Evolutionary conservation across 2,797 vertebrate species (phyloP).

Genomic region (Sparus aurata): DNA sequence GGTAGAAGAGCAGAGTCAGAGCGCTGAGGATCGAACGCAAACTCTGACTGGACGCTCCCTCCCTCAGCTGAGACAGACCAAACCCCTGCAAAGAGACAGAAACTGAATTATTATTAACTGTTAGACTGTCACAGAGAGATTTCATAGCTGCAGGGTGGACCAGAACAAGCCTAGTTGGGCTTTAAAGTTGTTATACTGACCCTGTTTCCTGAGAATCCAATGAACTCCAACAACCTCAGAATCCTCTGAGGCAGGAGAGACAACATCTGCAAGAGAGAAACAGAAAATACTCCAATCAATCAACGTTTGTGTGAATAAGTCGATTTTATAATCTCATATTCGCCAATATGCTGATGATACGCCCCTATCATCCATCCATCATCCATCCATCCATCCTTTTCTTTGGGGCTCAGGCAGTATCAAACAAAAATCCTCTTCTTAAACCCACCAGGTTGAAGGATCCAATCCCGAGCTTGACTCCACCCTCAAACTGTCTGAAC

Average conservation of each 20-base stretch:
- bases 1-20: constrained; percentile 94
- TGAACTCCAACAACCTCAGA: constrained; percentile 92
- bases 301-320: accelerated
- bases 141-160: background rate
- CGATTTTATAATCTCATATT: background rate
- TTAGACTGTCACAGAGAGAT: background rate
- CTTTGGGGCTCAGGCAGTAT: background rate
- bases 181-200: constrained; percentile 70
- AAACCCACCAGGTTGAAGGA: constrained; percentile 94
- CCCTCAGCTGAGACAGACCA: constrained; percentile 91
- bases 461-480: constrained; percentile 94
- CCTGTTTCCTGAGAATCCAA: constrained; percentile 97
- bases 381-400: background rate
- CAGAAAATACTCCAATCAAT: background rate
- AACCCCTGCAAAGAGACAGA: constrained; percentile 83
- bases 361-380: background rate
- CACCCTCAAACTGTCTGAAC: constrained; percentile 93
- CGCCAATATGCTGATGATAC: constrained; percentile 23
- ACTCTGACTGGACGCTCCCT: constrained; percentile 90
- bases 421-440: background rate
- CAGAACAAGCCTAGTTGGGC: too few species aligned
- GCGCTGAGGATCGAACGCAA: constrained; percentile 91
- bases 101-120: background rate
- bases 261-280: constrained; percentile 87
- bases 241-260: constrained; percentile 94